Base-by-base conservation (phyloP, 2,888 invertebrate species). In the Phaonia tiefii region DNA sequence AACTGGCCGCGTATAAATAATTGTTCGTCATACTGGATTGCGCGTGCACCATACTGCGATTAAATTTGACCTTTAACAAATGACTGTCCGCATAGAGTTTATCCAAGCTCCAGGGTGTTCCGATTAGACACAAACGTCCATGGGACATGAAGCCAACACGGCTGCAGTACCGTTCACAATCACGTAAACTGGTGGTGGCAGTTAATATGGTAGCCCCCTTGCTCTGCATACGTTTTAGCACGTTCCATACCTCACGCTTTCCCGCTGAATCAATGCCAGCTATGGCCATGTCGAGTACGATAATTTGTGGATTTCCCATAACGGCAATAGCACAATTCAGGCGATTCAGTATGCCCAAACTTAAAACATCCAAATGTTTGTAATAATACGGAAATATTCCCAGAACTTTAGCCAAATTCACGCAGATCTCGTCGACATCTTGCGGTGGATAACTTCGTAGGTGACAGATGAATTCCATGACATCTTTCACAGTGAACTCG, bases 1-100 rank as follows among this genome's bases (percentile, higher is more conserved):
- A 60, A 60, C 60, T 60, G 17, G 60, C 60, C 60, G 39, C 60
- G 17, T 60, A 60, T 11, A 60, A 17, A 39, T 60, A 60, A 60
- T 60, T 60, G 15, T 39, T 37, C 20, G 60, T 17, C 37, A 60
- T 17, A 39, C 39, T 60, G n/a, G 17, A 17, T 11, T 17, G 60
- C 5, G 5, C 3, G 5, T 60, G 37, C 1, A 17, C 2, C 20
- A 60, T 17, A n/a, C 39, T 60, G 1, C 20, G 60, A 0, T 2
- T 37, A n/a, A 60, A 37, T 39, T 60, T 60, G 7, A 60, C 60
- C 20, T 60, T 60, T 11, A 60, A 31, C 39, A 60, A 39, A 60
- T 60, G 39, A 17, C 20, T n/a, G 2, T 60, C 60, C 11, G 60
- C 60, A 60, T 60, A 60, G 0, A 60, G 20, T 7, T 20, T 37